Evolutionary conservation across 2,113 vertebrate genomes (phyloP).

Genomic region (Thinocorus orbignyianus): DNA sequence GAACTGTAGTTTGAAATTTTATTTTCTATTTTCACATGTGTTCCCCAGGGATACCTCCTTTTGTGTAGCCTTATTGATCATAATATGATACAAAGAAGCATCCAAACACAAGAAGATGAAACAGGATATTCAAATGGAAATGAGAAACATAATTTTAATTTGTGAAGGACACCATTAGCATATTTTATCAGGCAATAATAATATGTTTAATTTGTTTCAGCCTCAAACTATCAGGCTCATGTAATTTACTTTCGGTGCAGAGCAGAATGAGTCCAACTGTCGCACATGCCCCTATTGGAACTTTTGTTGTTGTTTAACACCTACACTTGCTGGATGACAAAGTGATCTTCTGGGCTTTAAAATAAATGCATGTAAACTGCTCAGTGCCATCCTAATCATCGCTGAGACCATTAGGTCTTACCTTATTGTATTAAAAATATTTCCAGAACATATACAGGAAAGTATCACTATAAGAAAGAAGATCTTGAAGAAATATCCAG

Average conservation of each 20-base stretch:
- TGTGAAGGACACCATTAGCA: not conserved
- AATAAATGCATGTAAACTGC: not conserved
- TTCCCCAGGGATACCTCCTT: not conserved
- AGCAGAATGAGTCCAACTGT: not conserved
- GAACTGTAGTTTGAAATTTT: not conserved
- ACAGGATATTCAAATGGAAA: not conserved
- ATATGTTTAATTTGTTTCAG: not conserved
- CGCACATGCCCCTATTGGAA: not conserved
- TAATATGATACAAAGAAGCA: not conserved
- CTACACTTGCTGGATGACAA: not conserved
- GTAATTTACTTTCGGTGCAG: not conserved
- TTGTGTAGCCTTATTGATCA: not conserved
- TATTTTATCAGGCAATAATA: not conserved
- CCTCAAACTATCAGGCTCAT: not conserved
- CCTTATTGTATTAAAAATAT: not conserved
- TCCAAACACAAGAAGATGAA: not conserved
- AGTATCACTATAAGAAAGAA: not conserved
- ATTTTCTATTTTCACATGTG: not conserved
- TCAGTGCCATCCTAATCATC: not conserved
- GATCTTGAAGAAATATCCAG: not conserved
- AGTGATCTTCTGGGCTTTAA: not conserved
- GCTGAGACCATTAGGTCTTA: not conserved
- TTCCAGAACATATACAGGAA: not conserved
- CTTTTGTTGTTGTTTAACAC: not conserved
- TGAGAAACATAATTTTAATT: not conserved